Evolutionary conservation across 2,888 invertebrate species (phyloP), one percentile per base, ranked within the genome.

Genomic region (Leptinotarsa haldemani): DNA sequence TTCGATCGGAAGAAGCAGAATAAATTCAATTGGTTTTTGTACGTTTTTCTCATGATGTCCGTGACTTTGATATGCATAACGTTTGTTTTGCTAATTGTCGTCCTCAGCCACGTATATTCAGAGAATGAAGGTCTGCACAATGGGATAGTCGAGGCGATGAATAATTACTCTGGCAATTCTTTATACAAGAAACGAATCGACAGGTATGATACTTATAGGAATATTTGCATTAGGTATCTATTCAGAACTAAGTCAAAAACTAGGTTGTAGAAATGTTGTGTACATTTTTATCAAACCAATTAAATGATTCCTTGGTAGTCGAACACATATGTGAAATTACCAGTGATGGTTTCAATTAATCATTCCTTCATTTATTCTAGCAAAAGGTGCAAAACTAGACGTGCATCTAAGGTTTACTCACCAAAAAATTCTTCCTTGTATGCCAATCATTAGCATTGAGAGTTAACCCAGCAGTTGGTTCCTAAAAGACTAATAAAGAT

Each of bases 121-220:
- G 63, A 78, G 2, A 82, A 83, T 70, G 79, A 82, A 72, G 71
- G 78, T 12, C 74, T 86, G 2, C 84, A 86, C 83, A 89, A 90
- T 53, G 91, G 91, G 0, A 90, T 92, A 71, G 88, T 88, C 0
- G 89, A 89, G 78, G 91, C 91, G 0, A 91, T 92, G 90, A 85
- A 88, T 18, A 88, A 89, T 67, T 92, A 92, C 77, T 87, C 89
- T 1, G 88, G 84, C 63, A 90, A 91, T 80, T 86, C 90, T 2
- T 85, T 88, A 0, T 88, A 89, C 3, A 92, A 92, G 83, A 87
- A 88, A 13, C 89, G 89, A 70, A 88, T 92, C 70, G 92, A 92
- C 81, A 86, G 88, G 58, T 61, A 61, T 22, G 13, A 15, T 30
- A 56, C 69, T 64, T 53, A 58, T 68, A 50, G 40, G 30, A 53